These are phyloP conservation scores for Odontothrips loti DNA, from an alignment of 2,888 invertebrate species.

Conservation along the genomic window DNA sequence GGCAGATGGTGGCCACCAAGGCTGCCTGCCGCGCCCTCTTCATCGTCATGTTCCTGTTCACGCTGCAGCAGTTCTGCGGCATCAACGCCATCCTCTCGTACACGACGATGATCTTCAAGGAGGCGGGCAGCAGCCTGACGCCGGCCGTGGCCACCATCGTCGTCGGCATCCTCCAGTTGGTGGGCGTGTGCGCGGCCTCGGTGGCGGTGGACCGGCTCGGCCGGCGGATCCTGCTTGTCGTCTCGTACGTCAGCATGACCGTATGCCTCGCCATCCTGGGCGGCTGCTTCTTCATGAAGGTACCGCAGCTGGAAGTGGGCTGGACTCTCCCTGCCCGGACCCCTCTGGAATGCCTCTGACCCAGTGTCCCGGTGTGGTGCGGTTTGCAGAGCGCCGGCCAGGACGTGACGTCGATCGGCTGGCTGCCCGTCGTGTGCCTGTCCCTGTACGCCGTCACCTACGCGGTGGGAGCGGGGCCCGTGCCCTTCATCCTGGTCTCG, in stretches of 20 bases:
- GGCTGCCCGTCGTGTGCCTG: constrained; percentile 48
- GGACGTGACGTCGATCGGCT: constrained; percentile 39
- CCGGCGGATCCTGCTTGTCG: constrained; percentile 47
- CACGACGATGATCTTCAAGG: constrained; percentile 45
- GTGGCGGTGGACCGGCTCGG: constrained; percentile 48
- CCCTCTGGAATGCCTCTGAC: too few relatives aligned
- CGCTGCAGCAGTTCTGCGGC: constrained; percentile 49
- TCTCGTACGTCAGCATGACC: constrained; percentile 45
- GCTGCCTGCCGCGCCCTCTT: constrained; percentile 46
- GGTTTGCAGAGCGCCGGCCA: constrained; percentile 32
- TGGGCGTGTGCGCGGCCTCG: constrained; percentile 41
- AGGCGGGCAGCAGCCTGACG: constrained; percentile 57
- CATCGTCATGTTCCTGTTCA: constrained; percentile 45
- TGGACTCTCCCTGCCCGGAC: too few relatives aligned
- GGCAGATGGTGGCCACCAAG: constrained; percentile 45
- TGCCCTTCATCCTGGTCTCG: constrained; percentile 48
- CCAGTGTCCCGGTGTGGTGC: too few relatives aligned
- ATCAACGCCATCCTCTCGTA: constrained; percentile 48
- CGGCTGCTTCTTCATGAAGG: constrained; percentile 41
- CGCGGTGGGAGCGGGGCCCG: constrained; percentile 48
- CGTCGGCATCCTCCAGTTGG: constrained; percentile 47
- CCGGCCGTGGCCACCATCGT: constrained; percentile 54
- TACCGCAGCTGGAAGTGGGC: not conserved
- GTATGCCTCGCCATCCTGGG: constrained; percentile 43
- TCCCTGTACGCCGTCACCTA: constrained; percentile 49